Base-by-base conservation (phyloP, 2,888 invertebrate species). In the Rotaria socialis region DNA sequence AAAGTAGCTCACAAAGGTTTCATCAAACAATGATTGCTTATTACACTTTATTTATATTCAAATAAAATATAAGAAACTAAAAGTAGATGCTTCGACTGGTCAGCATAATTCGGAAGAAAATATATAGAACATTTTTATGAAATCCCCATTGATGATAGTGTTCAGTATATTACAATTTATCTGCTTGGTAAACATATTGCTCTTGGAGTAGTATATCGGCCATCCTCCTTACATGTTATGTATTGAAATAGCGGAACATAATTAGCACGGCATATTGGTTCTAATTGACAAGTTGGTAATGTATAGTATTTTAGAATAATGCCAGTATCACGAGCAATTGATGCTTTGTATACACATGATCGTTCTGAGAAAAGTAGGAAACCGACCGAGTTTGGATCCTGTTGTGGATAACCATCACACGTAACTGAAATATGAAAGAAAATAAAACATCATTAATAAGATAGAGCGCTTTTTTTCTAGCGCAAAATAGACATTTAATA, bases 321-420 rank as follows among this genome's bases (percentile, higher is more conserved):
- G n/a, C 47, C 80, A n/a, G 19, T 80, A 11, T 80, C 47, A 4
- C 47, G 80, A 80, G 80, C 41, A 47, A 43, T 43, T 14, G 14
- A 43, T 47, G 11, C 0, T n/a, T 80, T 80, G n/a, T n/a, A 80
- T 47, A 80, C 43, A 47, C 80, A 80, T n/a, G 80, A 47, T 80
- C 14, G 80, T n/a, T 47, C 80, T 43, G 24, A 47, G 22, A 80
- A 11, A n/a, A 80, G 3, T 47, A 47, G 80, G 47, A 80, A 80
- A 2, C 80, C 80, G n/a, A 80, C 80, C 7, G 80, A 80, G 16
- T 80, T 43, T 80, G 47, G 11, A 47, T 80, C 80, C 35, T 80
- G 80, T n/a, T 43, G 47, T 47, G 80, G 80, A 80, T 80, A 80
- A 16, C 80, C 80, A 80, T 80, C 80, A 47, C 80, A 80, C 47